These are phyloP conservation scores for Pygmarrhopalites habei DNA, from an alignment of 1,140 invertebrate species.

Conservation along the genomic window DNA sequence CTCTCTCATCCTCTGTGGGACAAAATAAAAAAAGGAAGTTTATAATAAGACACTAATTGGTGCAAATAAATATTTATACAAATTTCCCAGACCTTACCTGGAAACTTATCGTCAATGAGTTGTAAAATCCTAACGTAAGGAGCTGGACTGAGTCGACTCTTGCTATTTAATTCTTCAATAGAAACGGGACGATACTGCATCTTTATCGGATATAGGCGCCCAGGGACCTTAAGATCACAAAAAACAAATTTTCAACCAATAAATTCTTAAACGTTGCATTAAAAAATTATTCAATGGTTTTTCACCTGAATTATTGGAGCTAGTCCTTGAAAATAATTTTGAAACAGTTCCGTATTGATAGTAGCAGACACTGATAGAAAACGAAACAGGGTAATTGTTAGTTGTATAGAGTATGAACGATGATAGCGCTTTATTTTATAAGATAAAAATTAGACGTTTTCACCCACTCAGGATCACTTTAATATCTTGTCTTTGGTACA, in stretches of 20 bases:
- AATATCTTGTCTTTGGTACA: conserved; percentile 68
- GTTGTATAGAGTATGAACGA: no score
- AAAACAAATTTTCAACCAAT: neutral
- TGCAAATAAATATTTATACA: conserved; percentile 16
- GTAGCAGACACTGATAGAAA: conserved; percentile 99
- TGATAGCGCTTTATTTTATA: no score
- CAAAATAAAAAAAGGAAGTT: conserved; percentile 44
- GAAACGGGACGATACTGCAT: conserved; percentile 76
- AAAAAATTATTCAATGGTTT: neutral
- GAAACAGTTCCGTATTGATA: conserved; percentile 91
- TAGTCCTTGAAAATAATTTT: conserved; percentile 76
- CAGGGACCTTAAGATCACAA: conserved; percentile 66
- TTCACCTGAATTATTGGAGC: conserved; percentile 69
- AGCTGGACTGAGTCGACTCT: conserved; percentile 71
- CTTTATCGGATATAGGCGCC: conserved; percentile 85
- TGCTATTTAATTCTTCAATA: conserved; percentile 59
- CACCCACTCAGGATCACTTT: conserved; percentile 92
- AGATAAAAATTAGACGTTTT: no score
- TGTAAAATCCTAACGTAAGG: conserved; percentile 89
- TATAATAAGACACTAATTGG: conserved; percentile 12
- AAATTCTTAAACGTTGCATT: neutral
- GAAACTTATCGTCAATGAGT: conserved; percentile 82
- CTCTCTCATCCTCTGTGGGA: conserved; percentile 75
- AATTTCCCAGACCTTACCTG: conserved; percentile 49
- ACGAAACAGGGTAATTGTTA: no score